Evolutionary conservation across 2,888 invertebrate genomes (phyloP).

Genomic region (Incurvaria masculella): DNA sequence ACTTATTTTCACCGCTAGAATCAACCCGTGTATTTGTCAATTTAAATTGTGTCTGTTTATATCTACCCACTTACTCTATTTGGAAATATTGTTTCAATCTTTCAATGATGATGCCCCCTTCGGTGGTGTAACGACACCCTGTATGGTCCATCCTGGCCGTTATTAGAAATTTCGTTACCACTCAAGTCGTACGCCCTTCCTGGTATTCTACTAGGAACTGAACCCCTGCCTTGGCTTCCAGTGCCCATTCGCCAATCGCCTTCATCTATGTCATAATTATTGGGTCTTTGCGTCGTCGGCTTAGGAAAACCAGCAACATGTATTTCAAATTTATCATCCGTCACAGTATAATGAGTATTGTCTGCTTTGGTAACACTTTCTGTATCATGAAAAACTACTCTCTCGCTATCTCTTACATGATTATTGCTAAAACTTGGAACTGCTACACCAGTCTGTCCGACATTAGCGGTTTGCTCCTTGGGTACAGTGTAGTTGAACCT

Average conservation of each 20-base stretch:
- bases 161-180: not conserved
- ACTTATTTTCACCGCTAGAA: too few relatives aligned
- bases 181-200: not conserved
- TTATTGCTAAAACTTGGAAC: not conserved
- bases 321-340: not conserved
- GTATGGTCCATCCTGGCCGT: not conserved
- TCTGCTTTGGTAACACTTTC: not conserved
- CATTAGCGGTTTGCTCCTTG: not conserved
- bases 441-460: not conserved
- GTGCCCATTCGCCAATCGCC: not conserved
- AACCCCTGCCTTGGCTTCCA: not conserved
- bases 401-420: not conserved
- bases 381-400: not conserved
- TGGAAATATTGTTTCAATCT: too few relatives aligned
- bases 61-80: too few relatives aligned
- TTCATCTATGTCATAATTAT: not conserved
- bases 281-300: not conserved
- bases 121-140: too few relatives aligned
- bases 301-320: not conserved
- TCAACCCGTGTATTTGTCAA: too few relatives aligned
- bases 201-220: too few relatives aligned
- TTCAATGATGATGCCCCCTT: too few relatives aligned
- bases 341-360: not conserved
- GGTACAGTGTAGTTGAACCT: slow-evolving; percentile 13
- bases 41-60: too few relatives aligned